Percentiles rank a stretch among this genome's conserved stretches.
phyloP scores from a whole-genome alignment of 35 echinoderm and acorn worm genomes.

The Strongylocentrotus purpuratus region DNA sequence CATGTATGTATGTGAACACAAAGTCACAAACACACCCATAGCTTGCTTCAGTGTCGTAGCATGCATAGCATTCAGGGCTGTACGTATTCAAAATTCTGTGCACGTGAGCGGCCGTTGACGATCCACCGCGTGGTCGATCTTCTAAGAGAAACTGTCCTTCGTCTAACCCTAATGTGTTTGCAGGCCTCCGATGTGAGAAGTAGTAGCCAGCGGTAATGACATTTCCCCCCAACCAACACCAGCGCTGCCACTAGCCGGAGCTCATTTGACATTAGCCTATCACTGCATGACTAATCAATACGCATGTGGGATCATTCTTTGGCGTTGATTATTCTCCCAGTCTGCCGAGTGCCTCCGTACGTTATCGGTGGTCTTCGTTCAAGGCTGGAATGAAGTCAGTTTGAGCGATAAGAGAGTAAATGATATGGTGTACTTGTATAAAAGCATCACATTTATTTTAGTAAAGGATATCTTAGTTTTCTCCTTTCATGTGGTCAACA shows the following conservation, averaged over 20 bases:
- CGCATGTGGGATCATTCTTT: background rate
- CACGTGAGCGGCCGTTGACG: background rate
- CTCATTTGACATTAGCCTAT: slow-evolving; percentile 5
- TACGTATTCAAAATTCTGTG: background rate
- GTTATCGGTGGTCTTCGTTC: background rate
- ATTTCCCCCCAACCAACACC: background rate
- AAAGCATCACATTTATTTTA: too few relatives aligned
- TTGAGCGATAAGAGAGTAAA: background rate
- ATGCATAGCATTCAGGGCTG: background rate
- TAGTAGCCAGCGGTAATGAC: background rate
- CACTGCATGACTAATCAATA: slow-evolving; percentile 3
- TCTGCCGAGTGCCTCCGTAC: background rate
- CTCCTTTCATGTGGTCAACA: too few relatives aligned
- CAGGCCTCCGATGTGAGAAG: background rate
- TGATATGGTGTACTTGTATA: too few relatives aligned
- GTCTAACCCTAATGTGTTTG: background rate
- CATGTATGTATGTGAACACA: too few relatives aligned
- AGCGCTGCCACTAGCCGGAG: background rate
- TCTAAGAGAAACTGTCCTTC: background rate
- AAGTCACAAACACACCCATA: too few relatives aligned
- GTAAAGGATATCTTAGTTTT: too few relatives aligned
- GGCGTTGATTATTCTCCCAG: background rate
- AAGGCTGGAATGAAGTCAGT: background rate
- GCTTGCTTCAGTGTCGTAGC: too few relatives aligned
- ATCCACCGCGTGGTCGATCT: background rate